These are phyloP conservation scores for Sphaerodactylus townsendi DNA, from an alignment of 2,113 vertebrate species.

Conservation along the genomic window DNA sequence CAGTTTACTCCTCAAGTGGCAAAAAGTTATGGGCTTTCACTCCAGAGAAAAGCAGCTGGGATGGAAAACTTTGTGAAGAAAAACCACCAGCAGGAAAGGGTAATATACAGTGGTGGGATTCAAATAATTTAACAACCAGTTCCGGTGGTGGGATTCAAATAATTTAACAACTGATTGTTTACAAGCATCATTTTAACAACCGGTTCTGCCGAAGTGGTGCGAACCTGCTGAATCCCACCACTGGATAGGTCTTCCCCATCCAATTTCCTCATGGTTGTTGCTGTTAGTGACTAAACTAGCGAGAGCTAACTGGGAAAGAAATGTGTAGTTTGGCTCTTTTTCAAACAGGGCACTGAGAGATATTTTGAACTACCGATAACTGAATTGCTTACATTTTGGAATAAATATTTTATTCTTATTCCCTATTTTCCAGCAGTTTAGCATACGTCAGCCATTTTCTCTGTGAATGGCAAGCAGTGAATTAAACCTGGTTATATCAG, in stretches of 20 bases:
- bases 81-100: background rate
- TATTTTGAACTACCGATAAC: no score
- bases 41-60: background rate
- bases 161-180: no score
- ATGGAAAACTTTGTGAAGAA: background rate
- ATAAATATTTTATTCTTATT: conserved; percentile 33
- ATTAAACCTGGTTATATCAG: no score
- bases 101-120: no score
- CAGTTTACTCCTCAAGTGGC: background rate
- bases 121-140: no score
- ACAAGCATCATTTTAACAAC: no score
- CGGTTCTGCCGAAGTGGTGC: no score
- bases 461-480: no score
- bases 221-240: no score
- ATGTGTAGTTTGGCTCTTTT: background rate
- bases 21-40: background rate
- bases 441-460: no score
- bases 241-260: background rate
- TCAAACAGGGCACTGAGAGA: background rate
- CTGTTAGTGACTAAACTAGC: background rate
- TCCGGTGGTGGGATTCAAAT: no score
- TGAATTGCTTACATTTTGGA: conserved; percentile 29
- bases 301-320: background rate
- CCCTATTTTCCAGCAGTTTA: conserved; percentile 33
- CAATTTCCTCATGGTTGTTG: background rate